Evolutionary conservation across 1,140 invertebrate genomes (phyloP).

Genomic region (Gryllus bimaculatus): DNA sequence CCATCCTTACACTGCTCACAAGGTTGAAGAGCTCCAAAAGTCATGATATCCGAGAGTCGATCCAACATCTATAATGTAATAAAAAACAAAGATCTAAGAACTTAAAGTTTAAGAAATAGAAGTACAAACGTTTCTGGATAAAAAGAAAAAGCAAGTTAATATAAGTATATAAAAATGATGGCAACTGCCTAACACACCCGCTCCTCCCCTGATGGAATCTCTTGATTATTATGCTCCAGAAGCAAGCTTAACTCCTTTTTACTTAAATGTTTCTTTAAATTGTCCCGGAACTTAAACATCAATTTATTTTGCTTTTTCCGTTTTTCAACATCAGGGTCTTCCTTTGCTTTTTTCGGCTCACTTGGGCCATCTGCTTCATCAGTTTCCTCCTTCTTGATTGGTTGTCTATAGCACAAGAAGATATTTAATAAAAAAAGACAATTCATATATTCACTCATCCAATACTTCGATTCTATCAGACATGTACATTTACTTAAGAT

Average conservation of each 20-base stretch:
- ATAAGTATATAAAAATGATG: conserved; percentile 16
- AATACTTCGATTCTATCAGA: no score
- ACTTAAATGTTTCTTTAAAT: conserved; percentile 38
- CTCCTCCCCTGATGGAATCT: conserved; percentile 50
- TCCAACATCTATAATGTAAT: conserved; percentile 54
- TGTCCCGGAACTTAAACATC: conserved; percentile 54
- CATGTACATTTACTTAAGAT: no score
- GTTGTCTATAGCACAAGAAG: background rate
- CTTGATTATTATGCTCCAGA: conserved; percentile 63
- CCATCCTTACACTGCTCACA: conserved; percentile 73
- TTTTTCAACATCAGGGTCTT: conserved; percentile 28
- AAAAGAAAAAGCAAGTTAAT: no score
- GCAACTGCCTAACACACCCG: conserved; percentile 39
- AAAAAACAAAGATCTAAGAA: conserved; percentile 10
- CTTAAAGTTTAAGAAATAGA: background rate
- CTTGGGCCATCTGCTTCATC: conserved; percentile 41
- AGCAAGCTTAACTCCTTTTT: conserved; percentile 52
- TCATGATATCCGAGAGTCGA: conserved; percentile 69
- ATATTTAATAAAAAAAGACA: no score
- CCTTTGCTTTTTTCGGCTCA: conserved; percentile 56
- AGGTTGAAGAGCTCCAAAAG: conserved; percentile 70
- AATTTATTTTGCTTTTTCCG: conserved; percentile 9
- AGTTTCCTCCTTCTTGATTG: conserved; percentile 14
- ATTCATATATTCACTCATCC: no score
- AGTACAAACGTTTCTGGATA: background rate